Evolutionary conservation across 2,888 invertebrate genomes (phyloP), one percentile per base, ranked within the genome.

Genomic region (Sepiola atlantica): DNA sequence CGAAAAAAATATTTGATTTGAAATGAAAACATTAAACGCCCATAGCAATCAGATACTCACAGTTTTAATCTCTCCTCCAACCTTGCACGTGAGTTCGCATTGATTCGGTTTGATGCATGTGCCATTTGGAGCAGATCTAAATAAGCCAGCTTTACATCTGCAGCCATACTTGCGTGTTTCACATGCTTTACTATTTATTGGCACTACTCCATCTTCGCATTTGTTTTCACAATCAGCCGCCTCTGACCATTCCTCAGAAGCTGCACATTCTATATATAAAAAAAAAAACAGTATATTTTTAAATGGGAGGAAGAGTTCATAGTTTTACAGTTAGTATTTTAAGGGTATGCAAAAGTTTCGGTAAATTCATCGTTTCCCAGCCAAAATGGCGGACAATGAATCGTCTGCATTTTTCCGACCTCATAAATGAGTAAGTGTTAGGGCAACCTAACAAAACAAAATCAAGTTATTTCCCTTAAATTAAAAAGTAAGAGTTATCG

Each of bases 101-200:
- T 94, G 94, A 16, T 92, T 55, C 6, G 55, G 54, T 35, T 61
- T 93, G 28, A 95, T 95, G 94, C 95, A 95, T 1, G 94, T 94
- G 2, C 94, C 95, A 54, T 94, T 90, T 1, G 61, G 77, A 90
- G 95, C 94, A 45, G 45, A 45, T 90, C 94, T 94, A 55, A 92
- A 95, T 20, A 91, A 94, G 35, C 92, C 94, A n/a, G 94, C 94
- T 54, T 93, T 94, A 45, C 95, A 95, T 14, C 94, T 90, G 93
- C 95, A 95, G 90, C 95, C 95, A n/a, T 94, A 93, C 54, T 92
- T 45, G 10, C 94, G 35, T 35, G 35, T 94, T 21, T 95, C 94
- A 92, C 92, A 92, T 6, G 55, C 45, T 0, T 45, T 45, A 20
- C 28, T 92, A 55, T 92, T 92, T 54, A 92, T 1, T n/a, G 54